These are phyloP conservation scores for Achatina immaculata DNA, from an alignment of 1,140 invertebrate genomes.

Conservation along the genomic window DNA sequence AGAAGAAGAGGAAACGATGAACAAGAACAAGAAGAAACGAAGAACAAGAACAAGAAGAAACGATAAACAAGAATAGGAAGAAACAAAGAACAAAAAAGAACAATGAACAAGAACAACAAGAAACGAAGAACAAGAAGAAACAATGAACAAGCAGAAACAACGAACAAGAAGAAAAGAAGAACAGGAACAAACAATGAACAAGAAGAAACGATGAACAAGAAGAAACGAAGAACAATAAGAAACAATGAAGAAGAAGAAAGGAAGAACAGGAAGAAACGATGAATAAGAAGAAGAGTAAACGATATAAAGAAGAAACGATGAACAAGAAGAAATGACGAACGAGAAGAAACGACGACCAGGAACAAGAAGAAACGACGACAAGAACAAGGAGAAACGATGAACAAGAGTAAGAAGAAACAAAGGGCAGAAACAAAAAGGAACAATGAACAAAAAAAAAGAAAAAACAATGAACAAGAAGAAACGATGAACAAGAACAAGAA, in stretches of 20 bases:
- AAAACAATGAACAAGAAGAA: neutral
- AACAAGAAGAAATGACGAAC: neutral
- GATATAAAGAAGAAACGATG: neutral
- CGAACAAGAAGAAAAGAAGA: neutral
- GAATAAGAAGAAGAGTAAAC: neutral
- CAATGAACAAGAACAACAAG: neutral
- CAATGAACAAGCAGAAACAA: neutral
- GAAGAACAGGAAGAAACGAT: too few species aligned
- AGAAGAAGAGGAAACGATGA: neutral
- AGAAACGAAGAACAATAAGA: neutral
- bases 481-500: neutral
- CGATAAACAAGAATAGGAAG: neutral
- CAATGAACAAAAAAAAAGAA: neutral
- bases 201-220: too few species aligned
- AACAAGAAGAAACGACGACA: neutral
- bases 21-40: too few species aligned
- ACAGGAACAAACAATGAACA: neutral
- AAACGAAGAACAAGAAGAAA: conserved; percentile 10
- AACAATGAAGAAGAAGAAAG: too few species aligned
- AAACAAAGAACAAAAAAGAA: neutral
- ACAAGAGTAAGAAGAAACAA: neutral
- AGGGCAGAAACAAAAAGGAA: neutral
- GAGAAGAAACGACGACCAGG: neutral
- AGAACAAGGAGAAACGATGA: neutral
- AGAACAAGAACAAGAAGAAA: conserved; percentile 11